phyloP scores from a whole-genome alignment of 1,140 invertebrate genomes.

The Cydia amplana region DNA sequence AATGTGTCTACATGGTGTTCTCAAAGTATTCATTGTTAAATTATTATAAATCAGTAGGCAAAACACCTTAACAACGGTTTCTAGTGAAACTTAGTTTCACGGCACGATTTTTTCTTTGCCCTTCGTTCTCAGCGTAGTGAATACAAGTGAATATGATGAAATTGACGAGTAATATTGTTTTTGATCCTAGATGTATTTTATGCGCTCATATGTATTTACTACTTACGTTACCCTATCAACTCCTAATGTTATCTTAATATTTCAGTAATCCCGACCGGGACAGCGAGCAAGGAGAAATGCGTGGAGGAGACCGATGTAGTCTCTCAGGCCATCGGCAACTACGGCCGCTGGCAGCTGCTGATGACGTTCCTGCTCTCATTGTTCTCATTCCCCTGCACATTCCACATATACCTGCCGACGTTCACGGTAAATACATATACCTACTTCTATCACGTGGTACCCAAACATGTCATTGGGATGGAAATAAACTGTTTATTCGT shows the following conservation, averaged over 20 bases:
- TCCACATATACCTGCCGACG: constrained; percentile 86
- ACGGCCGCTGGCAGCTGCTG: constrained; percentile 87
- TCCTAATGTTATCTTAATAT: constrained; percentile 40
- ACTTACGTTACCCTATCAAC: neutral
- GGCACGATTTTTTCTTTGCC: too few relatives aligned
- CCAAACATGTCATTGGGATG: neutral
- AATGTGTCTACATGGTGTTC: too few relatives aligned
- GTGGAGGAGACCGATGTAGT: constrained; percentile 81
- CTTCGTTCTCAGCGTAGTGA: too few relatives aligned
- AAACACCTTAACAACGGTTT: too few relatives aligned
- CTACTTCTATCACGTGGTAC: neutral
- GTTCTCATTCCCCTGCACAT: constrained; percentile 88
- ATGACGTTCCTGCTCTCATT: constrained; percentile 85
- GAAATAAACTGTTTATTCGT: too few relatives aligned
- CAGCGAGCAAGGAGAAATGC: constrained; percentile 55
- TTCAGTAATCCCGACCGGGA: constrained; percentile 69
- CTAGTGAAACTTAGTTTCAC: too few relatives aligned
- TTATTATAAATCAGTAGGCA: too few relatives aligned
- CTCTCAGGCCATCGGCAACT: constrained; percentile 84
- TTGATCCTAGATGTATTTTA: too few relatives aligned
- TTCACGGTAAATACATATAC: constrained; percentile 78
- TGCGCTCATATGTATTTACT: too few relatives aligned
- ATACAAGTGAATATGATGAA: too few relatives aligned
- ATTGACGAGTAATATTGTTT: too few relatives aligned
- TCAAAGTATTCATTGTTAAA: too few relatives aligned